phyloP scores from a whole-genome alignment of 2,888 invertebrate species.

The Pseudanteris insignis region DNA sequence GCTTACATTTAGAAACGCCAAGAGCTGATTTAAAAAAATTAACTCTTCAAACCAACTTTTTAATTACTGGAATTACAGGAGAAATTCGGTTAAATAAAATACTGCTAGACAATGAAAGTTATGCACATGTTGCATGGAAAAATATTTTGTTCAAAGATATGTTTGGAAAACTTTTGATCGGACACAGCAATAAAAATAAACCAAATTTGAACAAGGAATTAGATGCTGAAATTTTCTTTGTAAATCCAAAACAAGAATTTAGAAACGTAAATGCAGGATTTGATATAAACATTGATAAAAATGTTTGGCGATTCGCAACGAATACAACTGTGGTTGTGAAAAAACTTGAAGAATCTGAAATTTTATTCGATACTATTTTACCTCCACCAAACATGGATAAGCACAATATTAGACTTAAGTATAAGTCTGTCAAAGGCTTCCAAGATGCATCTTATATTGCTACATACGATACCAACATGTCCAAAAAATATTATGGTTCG shows the following conservation, averaged over 20 bases:
- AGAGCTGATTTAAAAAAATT: conserved; percentile 64
- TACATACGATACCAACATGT: conserved; percentile 70
- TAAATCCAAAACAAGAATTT: conserved; percentile 69
- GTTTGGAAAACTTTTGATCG: conserved; percentile 58
- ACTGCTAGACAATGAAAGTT: conserved; percentile 66
- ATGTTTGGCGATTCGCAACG: conserved; percentile 70
- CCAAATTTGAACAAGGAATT: conserved; percentile 63
- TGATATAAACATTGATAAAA: conserved; percentile 69
- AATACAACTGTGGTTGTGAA: conserved; percentile 70
- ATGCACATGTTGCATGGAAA: conserved; percentile 68
- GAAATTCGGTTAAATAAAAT: conserved; percentile 56
- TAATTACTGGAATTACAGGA: conserved; percentile 58
- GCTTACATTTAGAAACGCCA: conserved; percentile 64
- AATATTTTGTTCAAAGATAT: conserved; percentile 68
- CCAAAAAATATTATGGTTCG: conserved; percentile 70
- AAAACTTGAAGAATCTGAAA: conserved; percentile 63
- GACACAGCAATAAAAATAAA: conserved; percentile 55
- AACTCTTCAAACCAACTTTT: conserved; percentile 60
- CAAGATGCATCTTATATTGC: conserved; percentile 67
- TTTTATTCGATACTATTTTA: conserved; percentile 70
- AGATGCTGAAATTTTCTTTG: conserved; percentile 67
- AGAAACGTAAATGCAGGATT: conserved; percentile 69
- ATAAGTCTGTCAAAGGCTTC: conserved; percentile 64
- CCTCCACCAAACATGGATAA: conserved; percentile 75
- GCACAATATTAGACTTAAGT: conserved; percentile 70